Conservation (phyloP, 2,113 vertebrate species). For the Nannobrachium achirus region DNA sequence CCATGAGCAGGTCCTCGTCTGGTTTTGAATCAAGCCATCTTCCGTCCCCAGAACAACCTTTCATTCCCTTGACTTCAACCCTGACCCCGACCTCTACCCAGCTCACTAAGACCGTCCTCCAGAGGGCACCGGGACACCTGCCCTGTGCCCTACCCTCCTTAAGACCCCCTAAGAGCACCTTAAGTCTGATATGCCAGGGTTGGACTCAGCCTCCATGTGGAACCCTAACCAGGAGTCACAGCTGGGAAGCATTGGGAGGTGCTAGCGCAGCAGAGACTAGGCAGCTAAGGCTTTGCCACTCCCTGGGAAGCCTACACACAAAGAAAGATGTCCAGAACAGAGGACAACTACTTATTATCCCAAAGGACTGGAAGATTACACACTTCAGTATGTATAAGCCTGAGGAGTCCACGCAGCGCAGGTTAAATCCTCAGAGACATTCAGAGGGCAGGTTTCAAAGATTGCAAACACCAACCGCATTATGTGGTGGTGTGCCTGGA, state of each 20-base stretch:
- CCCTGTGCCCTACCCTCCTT: conserved; percentile 27
- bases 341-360: not conserved
- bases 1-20: conserved; percentile 78
- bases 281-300: conserved; percentile 79
- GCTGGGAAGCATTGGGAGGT: conserved; percentile 78
- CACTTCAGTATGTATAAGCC: not conserved
- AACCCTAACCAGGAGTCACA: conserved; percentile 75
- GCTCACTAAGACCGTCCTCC: conserved; percentile 57
- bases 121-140: conserved; percentile 51
- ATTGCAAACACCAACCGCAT: not conserved
- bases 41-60: conserved; percentile 76
- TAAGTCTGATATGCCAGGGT: conserved; percentile 13
- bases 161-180: conserved; percentile 42
- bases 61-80: conserved; percentile 68
- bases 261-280: conserved; percentile 38
- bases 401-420: not conserved
- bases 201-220: conserved; percentile 75
- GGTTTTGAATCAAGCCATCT: conserved; percentile 80
- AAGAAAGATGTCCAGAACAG: conserved; percentile 53
- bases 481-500: not conserved
- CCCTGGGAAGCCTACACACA: conserved; percentile 81
- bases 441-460: not conserved
- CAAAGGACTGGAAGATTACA: conserved; percentile 28
- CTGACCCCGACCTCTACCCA: conserved; percentile 63
- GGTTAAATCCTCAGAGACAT: not conserved